These are phyloP conservation scores for Spinibarbus caldwelli DNA, from an alignment of 2,797 vertebrate genomes.

Conservation along the genomic window DNA sequence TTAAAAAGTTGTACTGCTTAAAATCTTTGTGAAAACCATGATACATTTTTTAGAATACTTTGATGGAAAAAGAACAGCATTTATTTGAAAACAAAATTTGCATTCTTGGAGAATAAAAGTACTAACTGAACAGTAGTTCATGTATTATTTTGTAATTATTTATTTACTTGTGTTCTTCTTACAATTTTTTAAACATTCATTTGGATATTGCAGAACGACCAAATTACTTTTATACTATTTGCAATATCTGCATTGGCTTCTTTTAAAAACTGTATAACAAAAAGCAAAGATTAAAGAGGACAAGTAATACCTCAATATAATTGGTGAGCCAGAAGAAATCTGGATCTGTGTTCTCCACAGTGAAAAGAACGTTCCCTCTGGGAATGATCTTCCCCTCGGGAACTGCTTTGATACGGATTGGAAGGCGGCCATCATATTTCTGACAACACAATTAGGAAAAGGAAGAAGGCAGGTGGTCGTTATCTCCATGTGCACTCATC, in stretches of 20 bases:
- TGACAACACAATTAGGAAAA: conserved; percentile 57
- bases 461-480: conserved; percentile 24
- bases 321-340: conserved; percentile 82
- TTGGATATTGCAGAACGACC: neutral
- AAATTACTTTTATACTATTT: neutral
- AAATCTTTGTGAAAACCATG: neutral
- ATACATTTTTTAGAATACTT: neutral
- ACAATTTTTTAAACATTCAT: neutral
- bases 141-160: neutral
- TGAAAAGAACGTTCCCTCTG: conserved; percentile 81
- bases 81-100: neutral
- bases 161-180: neutral
- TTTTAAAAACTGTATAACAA: neutral
- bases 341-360: conserved; percentile 82
- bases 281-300: conserved; percentile 19
- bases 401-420: conserved; percentile 80
- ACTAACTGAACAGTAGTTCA: neutral
- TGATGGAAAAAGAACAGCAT: neutral
- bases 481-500: neutral
- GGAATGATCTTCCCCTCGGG: conserved; percentile 79
- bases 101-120: neutral
- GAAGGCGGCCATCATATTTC: conserved; percentile 80
- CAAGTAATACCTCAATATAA: conserved; percentile 76
- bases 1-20: neutral
- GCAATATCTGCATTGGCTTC: neutral